Base-by-base conservation (phyloP, 1,140 invertebrate species). In the Anthonomus grandis region DNA sequence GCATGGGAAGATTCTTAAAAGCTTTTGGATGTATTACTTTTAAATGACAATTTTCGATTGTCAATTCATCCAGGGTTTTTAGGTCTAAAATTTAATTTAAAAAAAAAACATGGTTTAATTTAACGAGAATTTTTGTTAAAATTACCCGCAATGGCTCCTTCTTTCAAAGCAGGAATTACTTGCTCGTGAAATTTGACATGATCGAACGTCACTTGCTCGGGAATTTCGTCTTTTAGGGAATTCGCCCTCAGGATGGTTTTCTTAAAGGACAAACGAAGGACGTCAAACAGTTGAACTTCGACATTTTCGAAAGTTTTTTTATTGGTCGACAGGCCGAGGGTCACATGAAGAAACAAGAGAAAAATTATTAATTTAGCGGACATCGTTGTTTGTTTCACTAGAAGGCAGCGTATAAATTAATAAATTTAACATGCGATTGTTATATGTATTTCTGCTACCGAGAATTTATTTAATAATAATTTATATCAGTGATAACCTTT, bases 221-320 rank as follows among this genome's bases (percentile, higher is more conserved):
- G 63, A 5, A 66, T 19, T 15, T 62, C 23, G 19, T 54, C 49
- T 49, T 62, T 62, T 5, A 64, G 38, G 25, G 13, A 58, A 21
- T 62, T 55, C 4, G 59, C 56, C 9, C 15, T 44, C 2, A 19
- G 3, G 1, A 66, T 64, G 2, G 53, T 55, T 38, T 56, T 58
- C 9, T 49, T 59, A 46, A 64, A 66, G 52, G 64, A 64, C 17
- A 57, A 52, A 4, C 54, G 62, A 37, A 49, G 64, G 24, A 62
- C 57, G 47, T 57, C 64, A 38, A 58, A 64, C 2, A 59, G 59
- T 45, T 46, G 21, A 39, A 64, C 44, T 3, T 48, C 48, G 1
- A 64, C 64, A 58, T 66, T 60, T 56, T 60, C 57, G 17, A 66
- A 66, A 12, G 62, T 57, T n/a, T n/a, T n/a, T n/a, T n/a, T n/a